phyloP scores from a whole-genome alignment of 2,888 invertebrate genomes.

The Erpobdella octoculata region DNA sequence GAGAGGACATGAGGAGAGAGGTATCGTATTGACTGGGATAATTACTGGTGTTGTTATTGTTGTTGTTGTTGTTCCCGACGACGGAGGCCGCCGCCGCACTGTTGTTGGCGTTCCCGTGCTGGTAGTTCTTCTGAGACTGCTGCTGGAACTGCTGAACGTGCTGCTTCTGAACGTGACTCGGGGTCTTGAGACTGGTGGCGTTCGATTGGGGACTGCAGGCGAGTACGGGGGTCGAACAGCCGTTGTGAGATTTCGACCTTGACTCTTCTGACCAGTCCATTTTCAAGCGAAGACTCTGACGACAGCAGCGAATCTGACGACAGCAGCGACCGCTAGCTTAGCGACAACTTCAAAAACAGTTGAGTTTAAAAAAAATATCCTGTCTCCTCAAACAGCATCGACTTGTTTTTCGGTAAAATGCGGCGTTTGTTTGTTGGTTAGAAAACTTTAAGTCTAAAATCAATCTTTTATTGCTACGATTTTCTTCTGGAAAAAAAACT shows the following conservation, averaged over 20 bases:
- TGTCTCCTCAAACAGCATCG: neutral
- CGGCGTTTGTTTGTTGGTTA: no score
- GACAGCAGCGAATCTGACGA: no score
- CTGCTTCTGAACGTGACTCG: neutral
- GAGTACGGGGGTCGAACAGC: neutral
- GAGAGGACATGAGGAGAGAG: neutral
- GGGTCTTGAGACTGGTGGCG: conserved; percentile 9
- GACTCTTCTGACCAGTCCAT: neutral
- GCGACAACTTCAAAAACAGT: no score
- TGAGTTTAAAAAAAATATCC: neutral
- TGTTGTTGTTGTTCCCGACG: conserved; percentile 2
- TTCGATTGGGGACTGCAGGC: neutral
- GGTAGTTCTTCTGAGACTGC: neutral
- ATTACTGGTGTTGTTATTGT: conserved; percentile 7
- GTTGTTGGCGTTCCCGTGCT: conserved; percentile 3
- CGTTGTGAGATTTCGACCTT: neutral
- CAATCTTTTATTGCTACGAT: no score
- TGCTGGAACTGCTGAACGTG: no score
- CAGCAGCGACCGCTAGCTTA: no score
- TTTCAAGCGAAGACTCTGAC: neutral
- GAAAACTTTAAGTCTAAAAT: no score
- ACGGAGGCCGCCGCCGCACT: no score
- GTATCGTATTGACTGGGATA: conserved; percentile 5
- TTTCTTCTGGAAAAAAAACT: no score
- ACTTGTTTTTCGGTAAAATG: no score